A percentile compares a stretch with the other conserved stretches of the same genome.
phyloP scores from a whole-genome alignment of 2,113 vertebrate genomes.

The Erythrocercus mccallii region DNA sequence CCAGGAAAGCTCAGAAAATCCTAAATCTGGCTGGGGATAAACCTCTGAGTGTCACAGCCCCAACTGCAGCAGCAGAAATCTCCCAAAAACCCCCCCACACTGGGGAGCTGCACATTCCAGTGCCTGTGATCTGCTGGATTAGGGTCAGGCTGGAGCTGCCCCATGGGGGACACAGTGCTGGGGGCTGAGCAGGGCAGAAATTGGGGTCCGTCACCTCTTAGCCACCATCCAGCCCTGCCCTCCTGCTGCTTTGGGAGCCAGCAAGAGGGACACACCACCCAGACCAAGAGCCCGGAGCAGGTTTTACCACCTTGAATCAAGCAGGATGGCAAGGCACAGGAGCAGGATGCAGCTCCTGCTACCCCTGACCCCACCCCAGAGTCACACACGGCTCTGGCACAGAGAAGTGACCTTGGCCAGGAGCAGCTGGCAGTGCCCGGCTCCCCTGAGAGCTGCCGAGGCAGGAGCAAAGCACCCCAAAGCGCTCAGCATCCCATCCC shows the following conservation, averaged over 20 bases:
- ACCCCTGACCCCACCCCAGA: background rate
- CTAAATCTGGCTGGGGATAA: background rate
- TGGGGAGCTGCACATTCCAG: fast-evolving
- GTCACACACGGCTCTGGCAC: fast-evolving
- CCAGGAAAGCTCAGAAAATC: background rate
- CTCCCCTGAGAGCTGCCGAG: fast-evolving
- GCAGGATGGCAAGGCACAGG: background rate
- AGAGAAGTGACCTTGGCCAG: background rate
- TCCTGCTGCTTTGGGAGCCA: background rate
- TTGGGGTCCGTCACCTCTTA: fast-evolving
- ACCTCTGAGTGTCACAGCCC: background rate
- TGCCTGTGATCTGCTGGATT: fast-evolving
- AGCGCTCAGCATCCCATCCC: background rate
- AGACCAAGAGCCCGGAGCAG: background rate
- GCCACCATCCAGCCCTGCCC: background rate
- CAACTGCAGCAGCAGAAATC: background rate
- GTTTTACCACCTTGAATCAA: background rate
- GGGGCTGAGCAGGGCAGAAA: background rate
- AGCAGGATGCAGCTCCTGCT: background rate
- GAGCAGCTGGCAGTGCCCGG: background rate
- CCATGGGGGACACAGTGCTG: fast-evolving
- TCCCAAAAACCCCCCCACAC: background rate
- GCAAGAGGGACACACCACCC: background rate
- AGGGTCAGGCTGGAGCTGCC: background rate
- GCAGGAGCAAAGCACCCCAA: background rate